Percentiles rank a stretch among this genome's conserved stretches.
Conservation (phyloP, 2,888 invertebrate genomes). For the Cephus pulcher region DNA sequence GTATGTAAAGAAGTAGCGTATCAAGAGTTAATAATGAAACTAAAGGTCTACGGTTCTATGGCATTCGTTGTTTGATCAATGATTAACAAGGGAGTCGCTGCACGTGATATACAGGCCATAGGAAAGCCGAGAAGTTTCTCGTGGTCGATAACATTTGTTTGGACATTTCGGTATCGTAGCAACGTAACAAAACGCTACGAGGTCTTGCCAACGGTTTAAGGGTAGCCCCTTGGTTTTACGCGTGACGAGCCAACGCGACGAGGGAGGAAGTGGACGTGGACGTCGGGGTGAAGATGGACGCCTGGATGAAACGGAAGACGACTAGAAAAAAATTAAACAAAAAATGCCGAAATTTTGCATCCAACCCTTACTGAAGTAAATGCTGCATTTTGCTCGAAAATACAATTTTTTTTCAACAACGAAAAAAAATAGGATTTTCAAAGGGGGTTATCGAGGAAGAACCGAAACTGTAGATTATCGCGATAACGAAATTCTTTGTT, state of each 20-base stretch:
- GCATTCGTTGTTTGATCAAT: conserved; percentile 49
- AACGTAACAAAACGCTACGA: conserved; percentile 30
- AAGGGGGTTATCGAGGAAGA: not conserved
- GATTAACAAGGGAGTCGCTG: conserved; percentile 28
- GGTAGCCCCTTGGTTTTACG: not conserved
- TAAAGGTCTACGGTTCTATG: not conserved
- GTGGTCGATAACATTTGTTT: conserved; percentile 59
- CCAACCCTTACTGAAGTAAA: not conserved
- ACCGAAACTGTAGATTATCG: no score
- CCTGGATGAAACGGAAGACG: not conserved
- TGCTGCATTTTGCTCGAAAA: not conserved
- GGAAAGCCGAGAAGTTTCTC: conserved; percentile 17
- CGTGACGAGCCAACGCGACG: not conserved
- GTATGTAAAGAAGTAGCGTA: no score
- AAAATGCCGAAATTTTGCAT: not conserved
- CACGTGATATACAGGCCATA: conserved; percentile 21
- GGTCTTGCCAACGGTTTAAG: not conserved
- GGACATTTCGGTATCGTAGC: conserved; percentile 54
- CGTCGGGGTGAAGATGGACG: not conserved
- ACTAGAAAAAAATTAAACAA: not conserved
- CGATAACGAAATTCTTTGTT: no score
- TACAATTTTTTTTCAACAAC: not conserved
- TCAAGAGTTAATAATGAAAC: not conserved
- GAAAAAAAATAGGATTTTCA: not conserved
- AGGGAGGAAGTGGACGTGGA: not conserved